Evolutionary conservation across 2,113 vertebrate species (phyloP).

Genomic region (Ochotona princeps): DNA sequence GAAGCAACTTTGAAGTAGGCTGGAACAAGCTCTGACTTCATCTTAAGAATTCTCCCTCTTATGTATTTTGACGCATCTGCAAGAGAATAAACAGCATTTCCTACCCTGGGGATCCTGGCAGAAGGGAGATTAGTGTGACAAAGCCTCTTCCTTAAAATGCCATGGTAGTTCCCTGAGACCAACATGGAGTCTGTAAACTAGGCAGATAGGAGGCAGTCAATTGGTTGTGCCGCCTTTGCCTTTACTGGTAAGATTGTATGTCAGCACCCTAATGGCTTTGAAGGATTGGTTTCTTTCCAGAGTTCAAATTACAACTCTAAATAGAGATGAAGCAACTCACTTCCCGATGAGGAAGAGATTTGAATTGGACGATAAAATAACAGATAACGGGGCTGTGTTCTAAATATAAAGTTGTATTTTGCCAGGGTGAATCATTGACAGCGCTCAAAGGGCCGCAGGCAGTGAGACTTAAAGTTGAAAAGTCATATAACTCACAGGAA

Average conservation of each 20-base stretch:
- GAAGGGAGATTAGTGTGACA: not conserved
- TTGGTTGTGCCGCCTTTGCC: not conserved
- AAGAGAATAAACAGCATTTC: not conserved
- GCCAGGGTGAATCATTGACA: not conserved
- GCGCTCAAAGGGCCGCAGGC: not conserved
- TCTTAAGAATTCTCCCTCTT: not conserved
- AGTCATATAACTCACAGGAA: not conserved
- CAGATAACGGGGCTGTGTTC: conserved; percentile 50
- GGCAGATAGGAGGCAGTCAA: not conserved
- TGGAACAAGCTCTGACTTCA: not conserved
- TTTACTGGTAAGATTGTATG: conserved; percentile 58
- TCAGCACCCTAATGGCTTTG: conserved; percentile 50
- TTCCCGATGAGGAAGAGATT: conserved; percentile 52
- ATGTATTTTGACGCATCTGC: not conserved
- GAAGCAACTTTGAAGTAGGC: not conserved
- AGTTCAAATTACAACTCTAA: conserved; percentile 68
- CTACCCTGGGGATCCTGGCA: not conserved
- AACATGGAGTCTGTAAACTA: not conserved
- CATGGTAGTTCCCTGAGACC: not conserved
- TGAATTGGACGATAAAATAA: conserved; percentile 67
- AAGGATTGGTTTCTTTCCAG: conserved; percentile 65
- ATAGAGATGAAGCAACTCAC: conserved; percentile 58
- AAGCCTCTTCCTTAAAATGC: not conserved
- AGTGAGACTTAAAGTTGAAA: conserved; percentile 21
- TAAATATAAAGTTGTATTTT: conserved; percentile 66